phyloP scores from a whole-genome alignment of 2,797 vertebrate genomes.

The Platalea minor region DNA sequence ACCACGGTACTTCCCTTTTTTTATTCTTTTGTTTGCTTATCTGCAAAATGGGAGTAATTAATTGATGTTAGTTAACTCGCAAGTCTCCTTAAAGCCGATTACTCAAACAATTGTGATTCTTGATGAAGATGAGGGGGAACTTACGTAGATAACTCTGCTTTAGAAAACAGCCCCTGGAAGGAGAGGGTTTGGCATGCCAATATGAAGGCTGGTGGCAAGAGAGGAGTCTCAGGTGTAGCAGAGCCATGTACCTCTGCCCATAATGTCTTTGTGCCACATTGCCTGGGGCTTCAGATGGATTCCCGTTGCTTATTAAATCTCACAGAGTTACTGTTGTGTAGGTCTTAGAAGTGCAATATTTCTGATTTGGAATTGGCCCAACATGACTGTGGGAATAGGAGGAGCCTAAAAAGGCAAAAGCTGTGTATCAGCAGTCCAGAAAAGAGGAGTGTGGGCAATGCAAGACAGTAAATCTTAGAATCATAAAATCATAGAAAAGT shows the following conservation, averaged over 20 bases:
- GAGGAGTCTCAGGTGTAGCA: not conserved
- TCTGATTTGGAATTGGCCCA: slow-evolving; percentile 10
- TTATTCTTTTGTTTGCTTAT: not conserved
- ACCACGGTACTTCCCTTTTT: not conserved
- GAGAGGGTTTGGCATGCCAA: not conserved
- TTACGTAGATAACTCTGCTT: not conserved
- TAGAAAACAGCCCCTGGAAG: not conserved
- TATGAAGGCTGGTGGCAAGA: not conserved
- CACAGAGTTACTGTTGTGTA: not conserved
- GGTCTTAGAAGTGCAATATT: slow-evolving; percentile 9
- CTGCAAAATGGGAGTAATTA: slow-evolving; percentile 11
- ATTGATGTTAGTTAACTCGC: slow-evolving; percentile 1
- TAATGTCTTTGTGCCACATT: not conserved
- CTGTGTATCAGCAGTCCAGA: not conserved
- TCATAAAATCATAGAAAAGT: not conserved
- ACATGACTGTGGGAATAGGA: not conserved
- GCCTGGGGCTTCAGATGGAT: not conserved
- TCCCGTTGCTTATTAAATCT: not conserved
- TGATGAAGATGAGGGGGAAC: not conserved
- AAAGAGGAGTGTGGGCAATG: not conserved
- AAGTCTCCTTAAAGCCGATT: not conserved
- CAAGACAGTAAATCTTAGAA: not conserved
- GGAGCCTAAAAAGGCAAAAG: not conserved
- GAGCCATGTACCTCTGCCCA: not conserved
- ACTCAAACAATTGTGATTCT: not conserved